Conservation (phyloP, 2,113 vertebrate genomes). For the Seriola dumerili region DNA sequence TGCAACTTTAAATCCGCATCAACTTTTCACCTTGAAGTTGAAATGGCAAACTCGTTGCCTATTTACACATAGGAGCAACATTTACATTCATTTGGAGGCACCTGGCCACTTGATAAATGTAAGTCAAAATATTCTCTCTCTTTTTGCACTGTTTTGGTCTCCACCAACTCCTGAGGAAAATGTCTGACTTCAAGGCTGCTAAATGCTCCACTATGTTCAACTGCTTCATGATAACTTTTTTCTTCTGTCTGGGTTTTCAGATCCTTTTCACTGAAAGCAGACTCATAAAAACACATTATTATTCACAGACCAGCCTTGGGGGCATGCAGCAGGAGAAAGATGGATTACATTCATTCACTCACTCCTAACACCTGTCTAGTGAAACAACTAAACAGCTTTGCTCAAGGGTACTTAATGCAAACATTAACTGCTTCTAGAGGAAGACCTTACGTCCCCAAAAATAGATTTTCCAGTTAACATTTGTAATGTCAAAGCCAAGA, state of each 20-base stretch:
- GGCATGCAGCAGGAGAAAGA: constrained; percentile 8
- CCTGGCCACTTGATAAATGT: not conserved
- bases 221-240: not conserved
- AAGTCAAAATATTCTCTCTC: not conserved
- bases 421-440: constrained; percentile 1
- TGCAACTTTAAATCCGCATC: not conserved
- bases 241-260: not conserved
- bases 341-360: constrained; percentile 24
- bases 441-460: not conserved
- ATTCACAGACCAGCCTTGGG: constrained; percentile 18
- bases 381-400: constrained; percentile 1
- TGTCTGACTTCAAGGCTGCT: not conserved
- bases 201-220: not conserved
- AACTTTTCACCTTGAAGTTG: not conserved
- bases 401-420: constrained; percentile 27
- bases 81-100: not conserved
- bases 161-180: not conserved
- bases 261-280: not conserved
- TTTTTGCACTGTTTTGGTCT: not conserved
- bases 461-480: not conserved
- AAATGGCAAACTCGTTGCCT: not conserved
- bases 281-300: constrained; percentile 26
- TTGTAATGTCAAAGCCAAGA: not conserved
- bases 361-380: not conserved
- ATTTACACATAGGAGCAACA: not conserved